Conservation (phyloP, 1,140 invertebrate species). For the Spodoptera litura region DNA sequence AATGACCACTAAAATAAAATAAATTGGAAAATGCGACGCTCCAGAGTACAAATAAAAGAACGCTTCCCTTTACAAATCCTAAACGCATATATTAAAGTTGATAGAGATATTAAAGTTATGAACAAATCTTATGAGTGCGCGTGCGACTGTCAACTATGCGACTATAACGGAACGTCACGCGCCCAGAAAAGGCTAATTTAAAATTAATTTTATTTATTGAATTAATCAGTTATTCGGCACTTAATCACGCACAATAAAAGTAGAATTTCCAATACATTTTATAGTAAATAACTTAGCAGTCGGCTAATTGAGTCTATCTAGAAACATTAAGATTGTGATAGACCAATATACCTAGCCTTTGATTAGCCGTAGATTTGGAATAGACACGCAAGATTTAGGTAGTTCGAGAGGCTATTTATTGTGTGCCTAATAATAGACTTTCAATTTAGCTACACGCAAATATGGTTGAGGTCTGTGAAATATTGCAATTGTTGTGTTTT, state of each 20-base stretch:
- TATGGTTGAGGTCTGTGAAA: no score
- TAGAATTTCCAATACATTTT: constrained; percentile 35
- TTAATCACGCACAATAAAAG: constrained; percentile 40
- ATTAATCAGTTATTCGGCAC: constrained; percentile 17
- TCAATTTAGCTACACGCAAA: no score
- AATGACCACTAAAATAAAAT: constrained; percentile 69
- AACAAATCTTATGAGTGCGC: constrained; percentile 27
- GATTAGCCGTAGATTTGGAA: constrained; percentile 61
- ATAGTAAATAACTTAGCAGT: constrained; percentile 47
- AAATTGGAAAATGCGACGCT: constrained; percentile 65
- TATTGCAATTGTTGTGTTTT: no score
- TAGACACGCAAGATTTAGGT: constrained; percentile 26
- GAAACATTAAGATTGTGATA: constrained; percentile 67
- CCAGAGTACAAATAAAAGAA: constrained; percentile 50
- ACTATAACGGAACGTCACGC: constrained; percentile 15
- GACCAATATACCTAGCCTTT: constrained; percentile 58
- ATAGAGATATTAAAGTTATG: constrained; percentile 53
- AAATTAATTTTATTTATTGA: constrained; percentile 36
- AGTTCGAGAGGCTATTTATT: neutral
- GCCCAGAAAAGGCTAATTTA: neutral
- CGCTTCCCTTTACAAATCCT: constrained; percentile 50
- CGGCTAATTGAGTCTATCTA: constrained; percentile 65
- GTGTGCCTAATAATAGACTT: constrained; percentile 22
- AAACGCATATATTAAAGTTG: constrained; percentile 47
- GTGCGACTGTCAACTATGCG: constrained; percentile 24